Percentiles rank a stretch among this genome's conserved stretches.
These are phyloP conservation scores for Lamprologus tigripictilis DNA, from an alignment of 2,113 vertebrate genomes.

Conservation along the genomic window DNA sequence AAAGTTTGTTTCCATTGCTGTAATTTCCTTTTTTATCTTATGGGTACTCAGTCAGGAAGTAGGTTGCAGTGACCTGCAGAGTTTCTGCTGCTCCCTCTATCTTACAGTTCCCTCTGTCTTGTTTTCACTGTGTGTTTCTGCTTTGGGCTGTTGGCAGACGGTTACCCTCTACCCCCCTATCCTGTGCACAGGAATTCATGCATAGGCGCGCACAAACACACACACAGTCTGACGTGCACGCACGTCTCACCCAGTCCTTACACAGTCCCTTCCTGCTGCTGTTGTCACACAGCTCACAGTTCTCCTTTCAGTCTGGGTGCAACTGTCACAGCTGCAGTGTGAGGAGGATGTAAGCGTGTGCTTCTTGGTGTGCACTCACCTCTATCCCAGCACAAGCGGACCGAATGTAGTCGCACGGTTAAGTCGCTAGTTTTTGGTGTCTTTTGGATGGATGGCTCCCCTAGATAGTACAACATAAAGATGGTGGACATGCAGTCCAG, in stretches of 20 bases:
- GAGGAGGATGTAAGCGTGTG: slow-evolving; percentile 10
- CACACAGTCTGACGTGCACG: background rate
- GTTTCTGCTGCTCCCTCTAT: background rate
- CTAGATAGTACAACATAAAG: background rate
- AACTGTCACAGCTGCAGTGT: slow-evolving; percentile 39
- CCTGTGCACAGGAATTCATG: slow-evolving; percentile 7
- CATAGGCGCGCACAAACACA: background rate
- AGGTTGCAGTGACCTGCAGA: background rate
- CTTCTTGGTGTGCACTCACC: background rate
- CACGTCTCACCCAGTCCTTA: background rate
- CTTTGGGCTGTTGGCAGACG: slow-evolving; percentile 19
- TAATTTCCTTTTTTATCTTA: slow-evolving; percentile 12
- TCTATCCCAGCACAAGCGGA: background rate
- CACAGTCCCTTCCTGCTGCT: slow-evolving; percentile 48
- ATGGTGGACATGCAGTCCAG: slow-evolving; percentile 63
- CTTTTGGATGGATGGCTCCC: background rate
- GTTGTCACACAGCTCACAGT: slow-evolving; percentile 55
- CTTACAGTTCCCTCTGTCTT: background rate
- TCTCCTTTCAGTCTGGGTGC: slow-evolving; percentile 61
- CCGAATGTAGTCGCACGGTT: background rate
- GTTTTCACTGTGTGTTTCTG: slow-evolving; percentile 2
- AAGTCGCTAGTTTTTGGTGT: background rate
- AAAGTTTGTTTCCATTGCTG: background rate
- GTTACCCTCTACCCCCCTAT: slow-evolving; percentile 33
- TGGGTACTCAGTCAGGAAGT: slow-evolving; percentile 24